A percentile compares a stretch with the other conserved stretches of the same genome.
phyloP scores from a whole-genome alignment of 2,888 invertebrate genomes.

The Brachypalpus laphriformis region DNA sequence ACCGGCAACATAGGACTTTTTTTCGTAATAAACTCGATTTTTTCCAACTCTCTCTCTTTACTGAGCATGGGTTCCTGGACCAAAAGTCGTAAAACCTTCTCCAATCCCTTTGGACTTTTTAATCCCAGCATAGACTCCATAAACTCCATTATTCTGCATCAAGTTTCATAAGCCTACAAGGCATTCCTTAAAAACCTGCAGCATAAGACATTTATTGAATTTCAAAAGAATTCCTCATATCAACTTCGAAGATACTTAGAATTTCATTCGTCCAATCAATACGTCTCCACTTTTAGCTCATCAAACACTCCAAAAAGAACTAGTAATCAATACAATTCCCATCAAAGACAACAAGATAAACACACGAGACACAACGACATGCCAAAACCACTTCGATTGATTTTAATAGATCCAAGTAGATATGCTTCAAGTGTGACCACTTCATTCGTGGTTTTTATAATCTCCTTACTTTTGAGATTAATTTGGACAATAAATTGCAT shows the following conservation, averaged over 20 bases:
- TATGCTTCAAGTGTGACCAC: slow-evolving; percentile 48
- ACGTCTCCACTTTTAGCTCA: neutral
- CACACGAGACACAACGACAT: slow-evolving; percentile 2
- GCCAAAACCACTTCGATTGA: slow-evolving; percentile 22
- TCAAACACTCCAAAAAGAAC: slow-evolving; percentile 17
- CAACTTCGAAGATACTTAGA: slow-evolving; percentile 22
- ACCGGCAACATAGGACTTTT: too few relatives aligned
- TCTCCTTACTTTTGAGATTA: slow-evolving; percentile 34
- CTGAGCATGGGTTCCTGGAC: too few relatives aligned
- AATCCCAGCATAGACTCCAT: too few relatives aligned
- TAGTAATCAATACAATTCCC: slow-evolving; percentile 19
- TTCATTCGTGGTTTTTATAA: slow-evolving; percentile 42
- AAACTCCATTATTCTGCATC: too few relatives aligned
- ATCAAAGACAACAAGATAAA: slow-evolving; percentile 31
- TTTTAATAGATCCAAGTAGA: slow-evolving; percentile 35
- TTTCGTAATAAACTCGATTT: too few relatives aligned
- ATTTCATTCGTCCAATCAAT: slow-evolving; percentile 5
- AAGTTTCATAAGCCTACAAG: too few relatives aligned
- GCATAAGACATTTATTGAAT: too few relatives aligned
- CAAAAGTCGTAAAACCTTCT: too few relatives aligned
- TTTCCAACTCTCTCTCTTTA: too few relatives aligned
- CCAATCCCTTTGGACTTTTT: too few relatives aligned
- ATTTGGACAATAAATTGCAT: slow-evolving; percentile 57
- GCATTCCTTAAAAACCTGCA: neutral
- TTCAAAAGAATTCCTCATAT: neutral